Conservation (phyloP, 1,140 invertebrate genomes). For the Hermetia illucens region DNA sequence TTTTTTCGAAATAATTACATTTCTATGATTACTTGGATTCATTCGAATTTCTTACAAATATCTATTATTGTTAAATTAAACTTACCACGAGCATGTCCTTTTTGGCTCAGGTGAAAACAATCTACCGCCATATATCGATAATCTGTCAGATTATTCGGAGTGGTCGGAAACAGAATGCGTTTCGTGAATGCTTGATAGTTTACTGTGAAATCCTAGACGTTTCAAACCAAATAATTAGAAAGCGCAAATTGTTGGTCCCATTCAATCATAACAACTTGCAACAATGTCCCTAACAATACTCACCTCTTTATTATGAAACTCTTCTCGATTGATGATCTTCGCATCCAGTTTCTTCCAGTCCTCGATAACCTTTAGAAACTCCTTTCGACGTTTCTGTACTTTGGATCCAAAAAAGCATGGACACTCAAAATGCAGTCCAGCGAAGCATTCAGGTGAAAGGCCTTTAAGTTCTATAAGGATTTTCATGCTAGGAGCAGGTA, state of each 20-base stretch:
- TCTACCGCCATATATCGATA: constrained; percentile 41
- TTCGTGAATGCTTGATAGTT: constrained; percentile 35
- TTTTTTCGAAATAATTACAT: too few relatives aligned
- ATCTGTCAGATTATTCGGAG: constrained; percentile 30
- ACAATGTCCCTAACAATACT: too few relatives aligned
- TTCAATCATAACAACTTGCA: too few relatives aligned
- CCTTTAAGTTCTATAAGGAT: constrained; percentile 16
- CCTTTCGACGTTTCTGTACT: constrained; percentile 11
- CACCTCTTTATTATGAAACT: constrained; percentile 7
- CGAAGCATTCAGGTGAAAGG: constrained; percentile 16
- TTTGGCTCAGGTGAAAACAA: constrained; percentile 54
- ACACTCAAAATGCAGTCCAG: constrained; percentile 26
- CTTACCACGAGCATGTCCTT: constrained; percentile 38
- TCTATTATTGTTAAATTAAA: too few relatives aligned
- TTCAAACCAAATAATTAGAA: too few relatives aligned
- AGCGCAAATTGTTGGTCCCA: too few relatives aligned
- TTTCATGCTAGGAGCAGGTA: constrained; percentile 21
- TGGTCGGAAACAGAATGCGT: constrained; percentile 24
- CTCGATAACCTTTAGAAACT: constrained; percentile 28
- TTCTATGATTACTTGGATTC: too few relatives aligned
- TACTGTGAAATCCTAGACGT: constrained; percentile 43
- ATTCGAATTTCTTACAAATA: too few relatives aligned
- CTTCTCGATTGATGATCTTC: constrained; percentile 14
- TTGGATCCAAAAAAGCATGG: constrained; percentile 30
- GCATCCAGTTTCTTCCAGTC: constrained; percentile 23